These are phyloP conservation scores for Prunella strophiata DNA, from an alignment of 2,797 vertebrate species.

Conservation along the genomic window DNA sequence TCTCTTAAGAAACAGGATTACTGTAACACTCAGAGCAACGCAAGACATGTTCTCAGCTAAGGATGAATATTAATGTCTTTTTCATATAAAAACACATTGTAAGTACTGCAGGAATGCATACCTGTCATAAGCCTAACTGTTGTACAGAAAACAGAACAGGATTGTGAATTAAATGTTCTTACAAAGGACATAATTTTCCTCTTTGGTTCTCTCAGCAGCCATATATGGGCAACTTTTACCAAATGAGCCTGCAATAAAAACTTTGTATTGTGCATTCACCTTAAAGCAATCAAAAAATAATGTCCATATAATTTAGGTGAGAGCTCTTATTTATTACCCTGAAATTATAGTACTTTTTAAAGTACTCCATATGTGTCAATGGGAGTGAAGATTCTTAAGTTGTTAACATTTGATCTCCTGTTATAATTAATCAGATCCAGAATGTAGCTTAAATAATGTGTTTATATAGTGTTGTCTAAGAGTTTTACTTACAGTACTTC, in stretches of 20 bases:
- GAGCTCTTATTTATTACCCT: constrained; percentile 63
- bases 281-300: constrained; percentile 41
- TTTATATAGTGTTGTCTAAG: constrained; percentile 34
- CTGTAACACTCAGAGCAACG: not conserved
- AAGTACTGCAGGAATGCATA: constrained; percentile 43
- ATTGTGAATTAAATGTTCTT: constrained; percentile 54
- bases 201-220: constrained; percentile 44
- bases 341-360: constrained; percentile 64
- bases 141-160: constrained; percentile 71
- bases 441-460: constrained; percentile 60
- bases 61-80: constrained; percentile 55
- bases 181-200: constrained; percentile 48
- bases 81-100: constrained; percentile 27
- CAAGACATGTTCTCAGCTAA: constrained; percentile 49
- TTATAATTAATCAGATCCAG: constrained; percentile 71
- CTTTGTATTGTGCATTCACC: constrained; percentile 11
- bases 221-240: constrained; percentile 66
- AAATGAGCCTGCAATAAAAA: constrained; percentile 55
- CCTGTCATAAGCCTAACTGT: constrained; percentile 52
- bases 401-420: constrained; percentile 76
- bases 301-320: constrained; percentile 48
- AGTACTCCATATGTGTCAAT: constrained; percentile 32
- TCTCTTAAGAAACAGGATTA: constrained; percentile 51
- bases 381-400: constrained; percentile 65
- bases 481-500: constrained; percentile 27